These are phyloP conservation scores for Bubo scandiacus DNA, from an alignment of 2,113 vertebrate species.

Conservation along the genomic window DNA sequence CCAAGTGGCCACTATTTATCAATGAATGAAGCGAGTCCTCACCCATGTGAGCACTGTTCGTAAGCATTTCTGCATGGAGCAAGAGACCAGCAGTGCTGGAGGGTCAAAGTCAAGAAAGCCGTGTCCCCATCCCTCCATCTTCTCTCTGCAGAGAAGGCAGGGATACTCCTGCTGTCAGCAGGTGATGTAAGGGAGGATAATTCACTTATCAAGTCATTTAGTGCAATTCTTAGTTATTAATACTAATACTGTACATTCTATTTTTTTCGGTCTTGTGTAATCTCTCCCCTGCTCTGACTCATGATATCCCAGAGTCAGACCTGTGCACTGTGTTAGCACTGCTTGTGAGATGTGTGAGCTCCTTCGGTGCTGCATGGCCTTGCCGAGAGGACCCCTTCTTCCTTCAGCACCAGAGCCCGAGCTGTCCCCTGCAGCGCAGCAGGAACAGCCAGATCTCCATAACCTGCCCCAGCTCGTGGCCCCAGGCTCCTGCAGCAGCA, in stretches of 20 bases:
- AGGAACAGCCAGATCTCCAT: not conserved
- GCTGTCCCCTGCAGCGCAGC: not conserved
- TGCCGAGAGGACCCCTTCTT: not conserved
- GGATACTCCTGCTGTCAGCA: not conserved
- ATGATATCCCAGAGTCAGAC: not conserved
- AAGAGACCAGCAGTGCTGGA: not conserved
- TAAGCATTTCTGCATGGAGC: not conserved
- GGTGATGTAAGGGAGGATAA: not conserved
- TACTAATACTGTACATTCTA: not conserved
- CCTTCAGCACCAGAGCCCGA: not conserved
- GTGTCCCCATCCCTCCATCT: not conserved
- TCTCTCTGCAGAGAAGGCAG: not conserved
- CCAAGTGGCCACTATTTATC: not conserved
- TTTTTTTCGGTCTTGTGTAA: not conserved
- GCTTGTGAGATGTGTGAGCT: not conserved
- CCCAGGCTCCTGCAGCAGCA: not conserved
- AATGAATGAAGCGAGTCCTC: not conserved
- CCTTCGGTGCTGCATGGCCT: not conserved
- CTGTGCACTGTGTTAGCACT: not conserved
- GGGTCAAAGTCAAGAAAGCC: not conserved
- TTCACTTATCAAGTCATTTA: not conserved
- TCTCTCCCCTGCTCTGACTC: constrained; percentile 5
- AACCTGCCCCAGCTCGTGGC: not conserved
- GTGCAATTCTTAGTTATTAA: constrained; percentile 12
- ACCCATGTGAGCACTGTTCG: accelerated